Evolutionary conservation across 1,140 invertebrate genomes (phyloP).

Genomic region (Amphibalanus amphitrite): DNA sequence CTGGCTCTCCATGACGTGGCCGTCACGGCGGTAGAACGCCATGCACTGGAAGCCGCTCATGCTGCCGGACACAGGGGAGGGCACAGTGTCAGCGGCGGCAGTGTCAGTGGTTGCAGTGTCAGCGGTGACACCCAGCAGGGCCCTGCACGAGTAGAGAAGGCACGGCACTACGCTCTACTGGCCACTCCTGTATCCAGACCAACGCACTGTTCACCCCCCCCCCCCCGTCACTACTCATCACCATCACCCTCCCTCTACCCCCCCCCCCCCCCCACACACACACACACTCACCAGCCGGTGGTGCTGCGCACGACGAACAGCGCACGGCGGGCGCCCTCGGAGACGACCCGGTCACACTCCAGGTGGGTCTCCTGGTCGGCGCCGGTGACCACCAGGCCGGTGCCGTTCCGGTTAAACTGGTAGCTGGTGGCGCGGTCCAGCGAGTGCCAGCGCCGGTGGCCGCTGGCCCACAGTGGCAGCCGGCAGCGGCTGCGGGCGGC

Average conservation of each 20-base stretch:
- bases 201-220: too few relatives aligned
- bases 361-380: not conserved
- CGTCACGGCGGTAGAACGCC: slow-evolving; percentile 56
- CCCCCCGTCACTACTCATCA: too few relatives aligned
- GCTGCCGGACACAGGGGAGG: slow-evolving; percentile 32
- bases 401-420: slow-evolving; percentile 52
- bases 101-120: too few relatives aligned
- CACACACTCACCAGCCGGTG: not conserved
- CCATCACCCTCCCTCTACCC: too few relatives aligned
- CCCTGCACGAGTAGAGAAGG: too few relatives aligned
- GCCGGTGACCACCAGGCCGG: slow-evolving; percentile 31
- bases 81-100: too few relatives aligned
- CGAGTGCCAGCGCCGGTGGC: slow-evolving; percentile 57
- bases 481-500: slow-evolving; percentile 32
- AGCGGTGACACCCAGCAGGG: too few relatives aligned
- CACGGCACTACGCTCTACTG: too few relatives aligned
- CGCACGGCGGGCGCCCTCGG: not conserved
- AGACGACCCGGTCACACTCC: not conserved
- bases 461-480: slow-evolving; percentile 54
- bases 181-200: too few relatives aligned
- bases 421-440: slow-evolving; percentile 52
- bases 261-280: too few relatives aligned
- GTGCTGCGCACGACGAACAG: not conserved
- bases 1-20: slow-evolving; percentile 61
- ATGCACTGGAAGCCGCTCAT: slow-evolving; percentile 71